phyloP scores from a whole-genome alignment of 2,797 vertebrate genomes.

The Cirrhinus mrigala region DNA sequence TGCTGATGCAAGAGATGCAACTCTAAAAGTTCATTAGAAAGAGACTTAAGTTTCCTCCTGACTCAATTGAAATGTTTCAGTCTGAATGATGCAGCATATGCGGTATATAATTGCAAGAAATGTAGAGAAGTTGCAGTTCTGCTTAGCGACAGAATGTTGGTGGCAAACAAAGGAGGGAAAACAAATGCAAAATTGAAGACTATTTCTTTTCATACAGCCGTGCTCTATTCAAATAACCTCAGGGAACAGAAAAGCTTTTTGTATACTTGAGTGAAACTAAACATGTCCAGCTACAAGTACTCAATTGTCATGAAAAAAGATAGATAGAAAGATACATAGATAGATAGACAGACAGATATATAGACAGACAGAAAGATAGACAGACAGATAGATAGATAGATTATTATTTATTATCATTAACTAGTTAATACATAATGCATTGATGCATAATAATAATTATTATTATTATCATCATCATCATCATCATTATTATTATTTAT shows the following conservation, averaged over 20 bases:
- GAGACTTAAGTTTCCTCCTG: slow-evolving; percentile 8
- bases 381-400: not conserved
- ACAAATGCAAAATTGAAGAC: not conserved
- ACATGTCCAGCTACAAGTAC: not conserved
- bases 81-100: not conserved
- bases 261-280: not conserved
- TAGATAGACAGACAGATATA: not conserved
- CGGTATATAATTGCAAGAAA: not conserved
- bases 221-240: slow-evolving; percentile 7
- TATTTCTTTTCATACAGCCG: not conserved
- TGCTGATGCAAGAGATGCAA: slow-evolving; percentile 40
- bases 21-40: slow-evolving; percentile 23
- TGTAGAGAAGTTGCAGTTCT: slow-evolving; percentile 27
- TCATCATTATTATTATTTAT: no score
- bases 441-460: no score
- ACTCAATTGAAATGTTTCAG: not conserved
- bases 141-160: not conserved
- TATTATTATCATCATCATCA: no score
- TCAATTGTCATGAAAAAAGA: not conserved
- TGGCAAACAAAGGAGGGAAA: slow-evolving; percentile 33
- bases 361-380: not conserved
- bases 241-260: not conserved
- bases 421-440: no score
- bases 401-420: no score
- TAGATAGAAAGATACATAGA: not conserved